Evolutionary conservation across 2,113 vertebrate genomes (phyloP).

Genomic region (Burhinus bistriatus): DNA sequence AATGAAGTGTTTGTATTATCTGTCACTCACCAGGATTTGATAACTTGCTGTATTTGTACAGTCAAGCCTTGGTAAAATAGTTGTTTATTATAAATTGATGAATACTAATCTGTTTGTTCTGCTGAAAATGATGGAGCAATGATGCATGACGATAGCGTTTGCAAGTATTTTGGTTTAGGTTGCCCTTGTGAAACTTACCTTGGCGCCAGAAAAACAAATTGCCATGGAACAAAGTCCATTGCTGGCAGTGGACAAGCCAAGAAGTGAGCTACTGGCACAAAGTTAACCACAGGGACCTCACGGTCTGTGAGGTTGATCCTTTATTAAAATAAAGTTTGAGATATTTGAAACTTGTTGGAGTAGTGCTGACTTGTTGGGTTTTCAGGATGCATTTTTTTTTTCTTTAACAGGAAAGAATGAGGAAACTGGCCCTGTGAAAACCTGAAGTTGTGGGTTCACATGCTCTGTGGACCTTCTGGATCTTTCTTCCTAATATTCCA

Average conservation of each 20-base stretch:
- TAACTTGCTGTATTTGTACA: constrained; percentile 74
- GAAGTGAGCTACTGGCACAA: constrained; percentile 31
- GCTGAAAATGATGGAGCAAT: constrained; percentile 52
- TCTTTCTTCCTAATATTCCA: not conserved
- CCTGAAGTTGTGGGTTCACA: not conserved
- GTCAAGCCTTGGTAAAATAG: constrained; percentile 69
- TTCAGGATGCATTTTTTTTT: not conserved
- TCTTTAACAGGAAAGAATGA: not conserved
- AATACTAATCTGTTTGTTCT: constrained; percentile 69
- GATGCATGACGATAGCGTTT: constrained; percentile 66
- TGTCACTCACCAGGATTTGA: constrained; percentile 57
- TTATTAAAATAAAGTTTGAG: constrained; percentile 79
- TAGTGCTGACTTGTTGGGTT: constrained; percentile 21
- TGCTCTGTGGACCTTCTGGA: not conserved
- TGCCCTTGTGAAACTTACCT: constrained; percentile 39
- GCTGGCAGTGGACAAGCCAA: constrained; percentile 71
- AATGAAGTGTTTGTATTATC: constrained; percentile 71
- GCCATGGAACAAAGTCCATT: constrained; percentile 71
- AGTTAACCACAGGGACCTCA: constrained; percentile 48
- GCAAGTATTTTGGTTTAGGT: constrained; percentile 56
- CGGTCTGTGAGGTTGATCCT: constrained; percentile 57
- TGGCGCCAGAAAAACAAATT: constrained; percentile 51
- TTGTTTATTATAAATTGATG: constrained; percentile 64
- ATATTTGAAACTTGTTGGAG: constrained; percentile 46
- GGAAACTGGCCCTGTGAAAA: not conserved